Conservation (phyloP, 1,140 invertebrate genomes). For the Leucophenga varia region DNA sequence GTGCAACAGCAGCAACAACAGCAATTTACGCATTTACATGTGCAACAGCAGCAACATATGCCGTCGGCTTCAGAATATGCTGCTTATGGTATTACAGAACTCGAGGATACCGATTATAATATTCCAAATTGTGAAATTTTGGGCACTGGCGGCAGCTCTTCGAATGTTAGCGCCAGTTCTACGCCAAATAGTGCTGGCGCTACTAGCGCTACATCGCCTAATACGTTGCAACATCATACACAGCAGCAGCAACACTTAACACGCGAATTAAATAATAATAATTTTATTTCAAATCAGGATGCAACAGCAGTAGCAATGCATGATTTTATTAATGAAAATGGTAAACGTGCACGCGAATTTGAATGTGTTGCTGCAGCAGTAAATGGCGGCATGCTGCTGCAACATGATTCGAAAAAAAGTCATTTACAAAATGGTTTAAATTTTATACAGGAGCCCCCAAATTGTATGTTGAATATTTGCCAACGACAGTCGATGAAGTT, state of each 20-base stretch:
- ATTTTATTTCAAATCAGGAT: no score
- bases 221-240: not conserved
- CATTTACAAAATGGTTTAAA: no score
- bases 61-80: slow-evolving; percentile 31
- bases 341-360: slow-evolving; percentile 40
- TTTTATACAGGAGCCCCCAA: slow-evolving; percentile 24
- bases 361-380: no score
- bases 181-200: slow-evolving; percentile 8
- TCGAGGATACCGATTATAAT: slow-evolving; percentile 46
- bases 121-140: slow-evolving; percentile 48
- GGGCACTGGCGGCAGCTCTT: slow-evolving; percentile 30
- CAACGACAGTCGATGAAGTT: slow-evolving; percentile 49
- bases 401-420: slow-evolving; percentile 41
- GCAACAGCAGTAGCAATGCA: slow-evolving; percentile 3
- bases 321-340: slow-evolving; percentile 40
- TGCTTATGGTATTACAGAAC: slow-evolving; percentile 36
- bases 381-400: slow-evolving; percentile 22
- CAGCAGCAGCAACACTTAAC: not conserved
- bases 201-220: not conserved
- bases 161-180: slow-evolving; percentile 36
- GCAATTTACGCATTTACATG: slow-evolving; percentile 15
- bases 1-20: slow-evolving; percentile 17
- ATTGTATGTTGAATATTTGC: slow-evolving; percentile 44
- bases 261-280: slow-evolving; percentile 34
- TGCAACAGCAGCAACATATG: slow-evolving; percentile 23